Conservation (phyloP, 2,113 vertebrate genomes). For the Sigmodon hispidus region DNA sequence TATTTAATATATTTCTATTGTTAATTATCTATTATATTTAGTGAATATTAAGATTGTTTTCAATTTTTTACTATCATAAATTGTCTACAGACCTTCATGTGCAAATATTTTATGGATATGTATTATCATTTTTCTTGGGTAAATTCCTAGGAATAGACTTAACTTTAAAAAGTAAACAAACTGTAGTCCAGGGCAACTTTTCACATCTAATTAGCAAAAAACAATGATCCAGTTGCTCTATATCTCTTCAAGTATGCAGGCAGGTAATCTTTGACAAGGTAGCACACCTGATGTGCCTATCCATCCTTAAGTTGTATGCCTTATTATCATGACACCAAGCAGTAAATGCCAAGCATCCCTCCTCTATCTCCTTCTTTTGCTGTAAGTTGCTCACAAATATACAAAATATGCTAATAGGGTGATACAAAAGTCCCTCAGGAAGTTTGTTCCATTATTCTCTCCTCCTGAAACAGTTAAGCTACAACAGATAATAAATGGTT, state of each 20-base stretch:
- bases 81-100: neutral
- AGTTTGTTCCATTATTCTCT: neutral
- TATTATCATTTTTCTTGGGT: conserved; percentile 11
- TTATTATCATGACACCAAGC: neutral
- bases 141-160: conserved; percentile 22
- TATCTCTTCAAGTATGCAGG: neutral
- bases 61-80: neutral
- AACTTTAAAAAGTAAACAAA: neutral
- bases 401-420: neutral
- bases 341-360: neutral
- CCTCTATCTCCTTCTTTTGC: neutral
- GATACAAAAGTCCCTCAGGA: neutral
- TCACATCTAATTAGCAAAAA: neutral
- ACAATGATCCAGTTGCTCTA: neutral
- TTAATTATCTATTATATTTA: neutral
- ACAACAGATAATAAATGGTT: neutral
- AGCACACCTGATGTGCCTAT: neutral
- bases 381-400: neutral
- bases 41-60: neutral
- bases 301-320: neutral
- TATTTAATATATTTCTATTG: neutral
- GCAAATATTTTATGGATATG: conserved; percentile 22
- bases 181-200: neutral
- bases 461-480: neutral
- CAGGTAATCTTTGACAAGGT: neutral